Evolutionary conservation across 1,140 invertebrate species (phyloP).

Genomic region (Drosophila tristis): DNA sequence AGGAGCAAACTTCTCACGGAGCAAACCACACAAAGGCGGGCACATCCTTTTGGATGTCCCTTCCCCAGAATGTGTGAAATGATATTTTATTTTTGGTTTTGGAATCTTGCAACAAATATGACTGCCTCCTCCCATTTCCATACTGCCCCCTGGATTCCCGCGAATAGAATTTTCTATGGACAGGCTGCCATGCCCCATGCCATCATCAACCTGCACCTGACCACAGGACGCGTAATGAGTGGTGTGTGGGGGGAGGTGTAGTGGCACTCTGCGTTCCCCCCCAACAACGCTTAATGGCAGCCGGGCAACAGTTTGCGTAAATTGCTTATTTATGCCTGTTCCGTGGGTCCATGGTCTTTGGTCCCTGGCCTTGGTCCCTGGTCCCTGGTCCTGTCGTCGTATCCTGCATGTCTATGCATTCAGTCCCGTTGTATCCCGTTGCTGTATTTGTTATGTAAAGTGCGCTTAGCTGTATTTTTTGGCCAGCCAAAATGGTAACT

Average conservation of each 20-base stretch:
- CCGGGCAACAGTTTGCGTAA: slow-evolving; percentile 69
- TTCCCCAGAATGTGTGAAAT: too few relatives aligned
- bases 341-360: too few relatives aligned
- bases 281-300: slow-evolving; percentile 40
- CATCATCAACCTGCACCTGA: slow-evolving; percentile 31
- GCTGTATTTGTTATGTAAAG: slow-evolving; percentile 71
- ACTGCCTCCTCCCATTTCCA: slow-evolving; percentile 6
- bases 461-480: slow-evolving; percentile 57
- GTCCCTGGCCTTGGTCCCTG: too few relatives aligned
- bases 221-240: slow-evolving; percentile 20
- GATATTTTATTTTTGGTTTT: too few relatives aligned
- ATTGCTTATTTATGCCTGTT: slow-evolving; percentile 71
- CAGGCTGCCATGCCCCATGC: neutral
- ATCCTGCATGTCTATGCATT: neutral
- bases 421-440: neutral
- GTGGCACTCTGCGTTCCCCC: neutral
- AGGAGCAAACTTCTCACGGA: too few relatives aligned
- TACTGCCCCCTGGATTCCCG: too few relatives aligned
- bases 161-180: too few relatives aligned
- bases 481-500: neutral
- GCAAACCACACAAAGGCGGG: too few relatives aligned
- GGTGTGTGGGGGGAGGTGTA: neutral
- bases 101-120: too few relatives aligned
- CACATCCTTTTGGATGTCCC: too few relatives aligned
- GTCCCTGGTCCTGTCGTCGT: neutral